These are phyloP conservation scores for Larimichthys crocea DNA, from an alignment of 2,113 vertebrate genomes.

Conservation along the genomic window DNA sequence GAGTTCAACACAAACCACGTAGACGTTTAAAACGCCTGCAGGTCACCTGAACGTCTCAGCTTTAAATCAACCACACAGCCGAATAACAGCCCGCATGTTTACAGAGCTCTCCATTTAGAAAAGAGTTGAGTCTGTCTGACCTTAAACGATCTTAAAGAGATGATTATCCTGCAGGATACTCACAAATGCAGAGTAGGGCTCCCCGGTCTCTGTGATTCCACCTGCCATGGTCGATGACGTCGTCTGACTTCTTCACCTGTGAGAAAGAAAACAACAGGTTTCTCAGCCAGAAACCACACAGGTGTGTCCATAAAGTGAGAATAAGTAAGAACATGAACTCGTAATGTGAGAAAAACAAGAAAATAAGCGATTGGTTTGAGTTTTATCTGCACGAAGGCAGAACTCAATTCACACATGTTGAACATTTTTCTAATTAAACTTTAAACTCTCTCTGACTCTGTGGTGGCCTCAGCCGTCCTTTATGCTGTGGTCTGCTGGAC, in stretches of 20 bases:
- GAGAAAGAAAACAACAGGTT: not conserved
- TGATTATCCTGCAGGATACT: conserved; percentile 75
- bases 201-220: conserved; percentile 94
- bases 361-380: not conserved
- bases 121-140: not conserved
- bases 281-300: too few relatives aligned
- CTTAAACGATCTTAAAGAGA: not conserved
- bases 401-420: not conserved
- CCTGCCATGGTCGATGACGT: conserved; percentile 86
- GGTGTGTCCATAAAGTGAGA: not conserved
- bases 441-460: not conserved
- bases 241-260: conserved; percentile 35
- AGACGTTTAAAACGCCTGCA: not conserved
- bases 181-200: conserved; percentile 96
- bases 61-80: not conserved
- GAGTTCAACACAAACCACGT: not conserved
- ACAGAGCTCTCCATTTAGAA: not conserved
- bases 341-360: too few relatives aligned
- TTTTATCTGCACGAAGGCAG: not conserved
- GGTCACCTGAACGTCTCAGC: not conserved
- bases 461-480: too few relatives aligned
- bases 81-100: not conserved
- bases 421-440: not conserved
- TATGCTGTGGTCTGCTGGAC: too few relatives aligned
- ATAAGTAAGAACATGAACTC: not conserved